A percentile compares a stretch with the other conserved stretches of the same genome.
Evolutionary conservation across 2,888 invertebrate species (phyloP).

Genomic region (Drosophila meridiana): DNA sequence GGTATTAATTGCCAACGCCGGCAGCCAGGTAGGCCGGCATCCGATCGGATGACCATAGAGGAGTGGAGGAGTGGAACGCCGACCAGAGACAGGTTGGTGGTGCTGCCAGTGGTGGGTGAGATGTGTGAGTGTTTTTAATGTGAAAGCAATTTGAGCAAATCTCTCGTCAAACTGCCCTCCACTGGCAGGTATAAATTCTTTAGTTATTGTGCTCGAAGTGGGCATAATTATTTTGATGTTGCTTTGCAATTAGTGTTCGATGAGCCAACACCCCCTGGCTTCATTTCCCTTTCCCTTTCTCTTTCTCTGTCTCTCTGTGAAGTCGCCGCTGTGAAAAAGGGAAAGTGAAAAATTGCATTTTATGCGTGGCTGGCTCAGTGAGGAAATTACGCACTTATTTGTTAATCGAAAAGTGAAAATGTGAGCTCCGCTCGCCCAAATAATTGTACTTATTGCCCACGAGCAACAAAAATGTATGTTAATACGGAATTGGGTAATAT

Average conservation of each 20-base stretch:
- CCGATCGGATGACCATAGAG: constrained; percentile 34
- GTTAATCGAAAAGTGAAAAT: constrained; percentile 68
- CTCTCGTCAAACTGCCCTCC: constrained; percentile 58
- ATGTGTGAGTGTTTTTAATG: constrained; percentile 74
- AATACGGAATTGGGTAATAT: not conserved
- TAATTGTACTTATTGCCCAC: constrained; percentile 55
- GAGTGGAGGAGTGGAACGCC: constrained; percentile 7
- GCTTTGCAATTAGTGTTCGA: constrained; percentile 81
- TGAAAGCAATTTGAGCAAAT: constrained; percentile 77
- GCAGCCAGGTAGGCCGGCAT: constrained; percentile 63
- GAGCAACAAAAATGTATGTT: constrained; percentile 36
- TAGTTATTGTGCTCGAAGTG: constrained; percentile 76
- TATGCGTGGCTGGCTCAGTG: constrained; percentile 67
- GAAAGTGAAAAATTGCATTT: constrained; percentile 80
- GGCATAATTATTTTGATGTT: constrained; percentile 82
- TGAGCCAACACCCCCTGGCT: constrained; percentile 47
- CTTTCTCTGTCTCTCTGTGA: constrained; percentile 17
- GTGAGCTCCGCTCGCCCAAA: constrained; percentile 33
- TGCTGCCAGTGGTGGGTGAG: constrained; percentile 45
- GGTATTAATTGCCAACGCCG: constrained; percentile 75
- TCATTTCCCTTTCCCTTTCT: not conserved
- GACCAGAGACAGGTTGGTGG: constrained; percentile 23
- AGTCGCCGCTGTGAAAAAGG: constrained; percentile 65
- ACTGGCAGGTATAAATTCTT: constrained; percentile 72
- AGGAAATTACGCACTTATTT: constrained; percentile 75